phyloP scores from a whole-genome alignment of 1,140 invertebrate genomes.

The Sycophila sp. region DNA sequence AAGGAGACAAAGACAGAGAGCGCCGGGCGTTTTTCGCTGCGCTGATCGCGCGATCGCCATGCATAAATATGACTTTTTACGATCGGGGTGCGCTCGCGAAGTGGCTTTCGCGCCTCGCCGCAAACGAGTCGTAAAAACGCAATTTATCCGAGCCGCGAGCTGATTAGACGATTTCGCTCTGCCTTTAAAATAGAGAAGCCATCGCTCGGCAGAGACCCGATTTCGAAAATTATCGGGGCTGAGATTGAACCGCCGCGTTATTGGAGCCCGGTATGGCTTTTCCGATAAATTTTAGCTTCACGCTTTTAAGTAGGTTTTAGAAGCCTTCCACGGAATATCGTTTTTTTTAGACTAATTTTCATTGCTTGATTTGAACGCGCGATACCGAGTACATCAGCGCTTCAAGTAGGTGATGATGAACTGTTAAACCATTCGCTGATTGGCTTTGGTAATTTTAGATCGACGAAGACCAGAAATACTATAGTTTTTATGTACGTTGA shows the following conservation, averaged over 20 bases:
- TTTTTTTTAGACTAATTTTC: too few species aligned
- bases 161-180: constrained; percentile 14
- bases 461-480: too few species aligned
- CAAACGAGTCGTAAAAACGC: constrained; percentile 19
- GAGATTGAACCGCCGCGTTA: background rate
- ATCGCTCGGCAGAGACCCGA: background rate
- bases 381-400: too few species aligned
- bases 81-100: background rate
- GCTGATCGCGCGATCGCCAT: constrained; percentile 5
- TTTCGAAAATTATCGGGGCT: background rate
- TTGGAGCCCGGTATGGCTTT: background rate
- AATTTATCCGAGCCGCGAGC: constrained; percentile 13
- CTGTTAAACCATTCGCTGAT: too few species aligned
- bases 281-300: background rate
- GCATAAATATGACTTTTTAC: constrained; percentile 23
- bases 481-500: too few species aligned
- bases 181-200: background rate
- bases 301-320: too few species aligned
- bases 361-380: too few species aligned
- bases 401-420: too few species aligned
- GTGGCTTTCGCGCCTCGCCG: too few species aligned
- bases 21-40: background rate
- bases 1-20: background rate
- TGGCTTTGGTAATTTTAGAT: too few species aligned
- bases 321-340: too few species aligned